These are phyloP conservation scores for Poecile montanus DNA, from an alignment of 2,797 vertebrate species.

Conservation along the genomic window DNA sequence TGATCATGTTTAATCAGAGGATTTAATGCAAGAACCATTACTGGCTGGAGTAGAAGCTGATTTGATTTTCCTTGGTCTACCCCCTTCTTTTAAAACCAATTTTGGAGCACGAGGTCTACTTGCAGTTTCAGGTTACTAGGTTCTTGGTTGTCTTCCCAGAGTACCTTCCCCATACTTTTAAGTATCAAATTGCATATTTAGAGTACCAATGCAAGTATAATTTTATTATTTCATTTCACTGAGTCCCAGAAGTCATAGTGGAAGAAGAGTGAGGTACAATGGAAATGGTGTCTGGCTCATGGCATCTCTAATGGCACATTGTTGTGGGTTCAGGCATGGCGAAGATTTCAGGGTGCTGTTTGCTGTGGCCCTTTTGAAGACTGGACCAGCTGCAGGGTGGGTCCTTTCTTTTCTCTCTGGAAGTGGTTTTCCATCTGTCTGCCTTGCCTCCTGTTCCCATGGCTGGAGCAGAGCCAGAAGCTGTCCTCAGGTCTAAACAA, in stretches of 20 bases:
- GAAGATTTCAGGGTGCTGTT: not conserved
- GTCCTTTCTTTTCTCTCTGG: not conserved
- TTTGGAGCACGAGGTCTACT: not conserved
- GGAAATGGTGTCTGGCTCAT: fast-evolving
- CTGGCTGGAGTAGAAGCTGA: not conserved
- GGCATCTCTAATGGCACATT: fast-evolving
- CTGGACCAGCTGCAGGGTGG: not conserved
- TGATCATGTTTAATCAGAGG: not conserved
- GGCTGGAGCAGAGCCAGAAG: not conserved
- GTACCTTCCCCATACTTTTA: not conserved
- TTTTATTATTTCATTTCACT: not conserved
- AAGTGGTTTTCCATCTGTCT: not conserved
- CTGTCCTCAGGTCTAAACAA: not conserved
- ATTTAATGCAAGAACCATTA: not conserved
- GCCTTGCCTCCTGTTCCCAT: not conserved
- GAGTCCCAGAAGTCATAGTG: not conserved
- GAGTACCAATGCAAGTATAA: not conserved
- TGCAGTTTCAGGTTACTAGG: not conserved
- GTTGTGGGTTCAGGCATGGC: not conserved
- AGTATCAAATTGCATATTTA: not conserved
- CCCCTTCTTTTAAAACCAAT: not conserved
- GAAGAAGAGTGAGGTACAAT: not conserved
- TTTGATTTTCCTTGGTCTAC: not conserved
- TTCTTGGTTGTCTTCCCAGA: not conserved
- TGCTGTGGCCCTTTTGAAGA: not conserved